These are phyloP conservation scores for Bombus impatiens DNA, from an alignment of 1,140 invertebrate species.

Conservation along the genomic window DNA sequence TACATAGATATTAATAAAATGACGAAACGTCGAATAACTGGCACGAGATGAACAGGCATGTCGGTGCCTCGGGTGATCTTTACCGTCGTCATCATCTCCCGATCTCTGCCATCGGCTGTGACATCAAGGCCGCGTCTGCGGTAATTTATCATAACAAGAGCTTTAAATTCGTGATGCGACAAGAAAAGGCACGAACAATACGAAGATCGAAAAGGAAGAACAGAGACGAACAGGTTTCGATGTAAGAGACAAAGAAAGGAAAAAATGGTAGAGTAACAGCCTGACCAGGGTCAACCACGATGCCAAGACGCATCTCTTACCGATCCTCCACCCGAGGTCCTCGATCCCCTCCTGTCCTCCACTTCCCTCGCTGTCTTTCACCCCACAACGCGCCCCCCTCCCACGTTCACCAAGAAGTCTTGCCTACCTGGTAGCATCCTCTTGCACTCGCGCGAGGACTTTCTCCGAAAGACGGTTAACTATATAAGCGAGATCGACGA, in stretches of 20 bases:
- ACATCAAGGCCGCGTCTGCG: conserved; percentile 58
- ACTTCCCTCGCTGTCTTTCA: neutral
- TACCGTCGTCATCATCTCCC: conserved; percentile 29
- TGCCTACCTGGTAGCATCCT: conserved; percentile 74
- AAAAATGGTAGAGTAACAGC: conserved; percentile 20
- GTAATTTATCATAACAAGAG: conserved; percentile 53
- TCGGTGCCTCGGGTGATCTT: conserved; percentile 23
- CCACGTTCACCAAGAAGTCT: conserved; percentile 70
- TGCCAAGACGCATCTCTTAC: conserved; percentile 35
- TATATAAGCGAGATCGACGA: conserved; percentile 80
- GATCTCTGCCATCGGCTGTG: conserved; percentile 54
- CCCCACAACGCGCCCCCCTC: conserved; percentile 51
- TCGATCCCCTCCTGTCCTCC: conserved; percentile 39
- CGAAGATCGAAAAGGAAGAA: neutral
- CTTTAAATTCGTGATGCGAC: conserved; percentile 17
- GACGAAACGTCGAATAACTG: conserved; percentile 7
- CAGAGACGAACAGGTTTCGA: neutral
- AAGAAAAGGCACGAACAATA: neutral
- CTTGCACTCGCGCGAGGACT: conserved; percentile 75
- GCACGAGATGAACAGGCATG: conserved; percentile 5
- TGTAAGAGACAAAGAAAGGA: neutral
- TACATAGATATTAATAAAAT: conserved; percentile 38
- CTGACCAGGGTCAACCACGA: conserved; percentile 68
- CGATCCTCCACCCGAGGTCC: conserved; percentile 14
- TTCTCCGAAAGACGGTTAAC: conserved; percentile 82